Evolutionary conservation across 2,888 invertebrate species (phyloP).

Genomic region (Hermaeophaga mercurialis): DNA sequence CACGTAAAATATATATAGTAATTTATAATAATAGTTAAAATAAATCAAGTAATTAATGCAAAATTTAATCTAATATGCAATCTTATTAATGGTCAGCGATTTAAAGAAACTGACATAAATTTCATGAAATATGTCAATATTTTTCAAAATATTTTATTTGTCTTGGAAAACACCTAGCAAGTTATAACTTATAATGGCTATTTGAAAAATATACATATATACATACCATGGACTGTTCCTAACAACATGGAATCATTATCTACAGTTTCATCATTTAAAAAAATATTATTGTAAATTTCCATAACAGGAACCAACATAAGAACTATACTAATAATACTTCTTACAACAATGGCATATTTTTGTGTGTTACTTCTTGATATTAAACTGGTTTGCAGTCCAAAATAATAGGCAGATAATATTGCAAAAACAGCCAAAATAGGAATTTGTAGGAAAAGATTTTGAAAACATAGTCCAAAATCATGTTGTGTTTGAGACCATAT

Average conservation of each 20-base stretch:
- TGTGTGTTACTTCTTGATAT: constrained; percentile 69
- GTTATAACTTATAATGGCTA: no score
- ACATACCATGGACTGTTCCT: constrained; percentile 49
- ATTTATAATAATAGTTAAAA: neutral
- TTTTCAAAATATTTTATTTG: no score
- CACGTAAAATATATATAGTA: neutral
- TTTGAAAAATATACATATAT: neutral
- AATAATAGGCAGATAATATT: constrained; percentile 78
- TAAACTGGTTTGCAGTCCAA: constrained; percentile 70
- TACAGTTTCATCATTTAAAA: constrained; percentile 55
- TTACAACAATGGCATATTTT: constrained; percentile 66
- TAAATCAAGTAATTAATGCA: no score
- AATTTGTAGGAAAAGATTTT: constrained; percentile 78
- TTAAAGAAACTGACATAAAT: no score
- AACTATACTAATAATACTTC: constrained; percentile 67
- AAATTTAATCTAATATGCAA: no score
- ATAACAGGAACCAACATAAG: constrained; percentile 72
- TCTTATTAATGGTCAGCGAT: no score
- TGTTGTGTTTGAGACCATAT: constrained; percentile 72
- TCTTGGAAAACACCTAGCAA: no score
- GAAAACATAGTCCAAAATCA: constrained; percentile 85
- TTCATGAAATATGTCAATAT: no score
- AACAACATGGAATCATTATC: constrained; percentile 52
- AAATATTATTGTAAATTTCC: constrained; percentile 69
- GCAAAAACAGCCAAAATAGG: constrained; percentile 81